Evolutionary conservation across 2,888 invertebrate genomes (phyloP), one percentile per base, ranked within the genome.

Genomic region (Plagodis pulveraria): DNA sequence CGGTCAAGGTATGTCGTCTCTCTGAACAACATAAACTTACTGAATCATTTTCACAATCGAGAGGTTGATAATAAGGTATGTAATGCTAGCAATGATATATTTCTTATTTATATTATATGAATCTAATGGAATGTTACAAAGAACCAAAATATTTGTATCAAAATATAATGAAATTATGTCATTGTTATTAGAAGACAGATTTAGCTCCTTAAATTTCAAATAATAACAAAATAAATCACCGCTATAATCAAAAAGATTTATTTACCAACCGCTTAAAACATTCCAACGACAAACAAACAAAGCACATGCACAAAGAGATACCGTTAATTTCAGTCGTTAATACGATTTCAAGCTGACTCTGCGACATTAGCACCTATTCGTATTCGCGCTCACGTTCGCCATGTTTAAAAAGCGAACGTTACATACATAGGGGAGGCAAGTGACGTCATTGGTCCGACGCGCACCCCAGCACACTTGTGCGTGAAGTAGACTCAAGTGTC

Each of bases 361-460:
- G 66, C 63, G 50, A 71, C 48, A 70, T 77, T 74, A 77, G 67
- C 64, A 62, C 65, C 71, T 51, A 78, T 78, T 78, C 66, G 71
- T 73, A 78, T 76, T 76, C 77, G 67, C 60, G 66, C 73, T 66
- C 78, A 78, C 78, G 77, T 62, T 65, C 72, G 76, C 75, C 78
- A 78, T 79, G 73, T 79, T 80, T 71, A 50, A 70, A 70, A 71
- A 65, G 64, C 74, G 64, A 73, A 69, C 72, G 73, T 74, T 76
- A 73, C 76, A 70, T 72, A 74, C 70, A 69, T 58, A 70, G 72
- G 81, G 78, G 74, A 72, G 77, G 69, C 72, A 72, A 72, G 71
- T 86, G 84, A 85, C 86, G 84, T 84, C 87, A 89, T 87, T 89
- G 89, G 88, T 84, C 80, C 83, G 80, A 83, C 86, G 84, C 87